phyloP scores from a whole-genome alignment of 1,140 invertebrate species.

The Frieseomelitta varia region DNA sequence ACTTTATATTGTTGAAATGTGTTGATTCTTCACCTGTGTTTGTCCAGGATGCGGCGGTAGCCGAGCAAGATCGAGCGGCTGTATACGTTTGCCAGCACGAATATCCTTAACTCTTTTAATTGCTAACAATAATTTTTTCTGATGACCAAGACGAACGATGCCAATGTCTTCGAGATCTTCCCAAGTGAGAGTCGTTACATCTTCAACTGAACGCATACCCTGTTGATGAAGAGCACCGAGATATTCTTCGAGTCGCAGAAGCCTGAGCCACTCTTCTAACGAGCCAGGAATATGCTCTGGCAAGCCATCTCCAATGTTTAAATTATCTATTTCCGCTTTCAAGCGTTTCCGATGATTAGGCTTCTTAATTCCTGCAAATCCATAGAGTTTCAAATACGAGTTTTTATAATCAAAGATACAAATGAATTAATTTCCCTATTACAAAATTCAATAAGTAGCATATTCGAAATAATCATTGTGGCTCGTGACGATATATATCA shows the following conservation, averaged over 20 bases:
- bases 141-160: conserved; percentile 96
- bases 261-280: conserved; percentile 95
- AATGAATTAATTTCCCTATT: background rate
- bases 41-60: conserved; percentile 84
- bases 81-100: conserved; percentile 91
- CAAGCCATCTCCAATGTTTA: conserved; percentile 96
- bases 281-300: conserved; percentile 96
- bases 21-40: conserved; percentile 77
- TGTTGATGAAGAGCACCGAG: conserved; percentile 93
- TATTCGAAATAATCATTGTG: background rate
- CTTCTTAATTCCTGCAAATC: conserved; percentile 90
- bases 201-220: conserved; percentile 96
- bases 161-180: conserved; percentile 99
- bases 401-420: background rate
- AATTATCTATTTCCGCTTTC: conserved; percentile 97
- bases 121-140: conserved; percentile 98
- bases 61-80: conserved; percentile 84
- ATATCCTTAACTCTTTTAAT: conserved; percentile 98
- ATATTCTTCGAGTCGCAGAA: conserved; percentile 96
- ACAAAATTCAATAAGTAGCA: background rate
- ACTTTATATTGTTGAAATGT: background rate
- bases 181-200: conserved; percentile 97
- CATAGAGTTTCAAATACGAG: background rate
- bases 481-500: background rate
- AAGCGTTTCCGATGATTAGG: conserved; percentile 97